phyloP scores from a whole-genome alignment of 2,797 vertebrate genomes.

The Artibeus jamaicensis region DNA sequence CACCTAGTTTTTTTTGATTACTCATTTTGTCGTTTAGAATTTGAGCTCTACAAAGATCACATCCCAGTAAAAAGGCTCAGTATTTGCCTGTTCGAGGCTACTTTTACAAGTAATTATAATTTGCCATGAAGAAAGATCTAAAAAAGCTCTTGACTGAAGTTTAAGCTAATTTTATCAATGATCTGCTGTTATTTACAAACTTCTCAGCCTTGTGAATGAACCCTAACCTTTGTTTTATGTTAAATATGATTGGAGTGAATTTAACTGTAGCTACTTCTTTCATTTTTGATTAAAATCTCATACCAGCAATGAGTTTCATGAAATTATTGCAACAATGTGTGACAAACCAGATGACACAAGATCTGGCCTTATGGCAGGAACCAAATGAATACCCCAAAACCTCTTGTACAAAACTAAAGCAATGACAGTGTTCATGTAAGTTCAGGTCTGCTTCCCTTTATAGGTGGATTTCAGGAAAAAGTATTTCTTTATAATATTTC shows the following conservation, averaged over 20 bases:
- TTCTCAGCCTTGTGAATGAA: background rate
- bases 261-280: background rate
- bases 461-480: background rate
- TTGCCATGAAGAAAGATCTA: slow-evolving; percentile 42
- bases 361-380: background rate
- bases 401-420: slow-evolving; percentile 21
- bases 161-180: slow-evolving; percentile 16
- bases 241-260: background rate
- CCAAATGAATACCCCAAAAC: background rate
- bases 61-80: background rate
- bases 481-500: slow-evolving; percentile 5
- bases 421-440: background rate
- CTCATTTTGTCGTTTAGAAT: slow-evolving; percentile 13
- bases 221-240: background rate
- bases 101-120: slow-evolving; percentile 39
- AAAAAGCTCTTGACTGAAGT: background rate
- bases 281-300: slow-evolving; percentile 35
- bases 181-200: slow-evolving; percentile 14
- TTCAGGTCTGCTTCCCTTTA: background rate
- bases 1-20: background rate
- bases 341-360: background rate
- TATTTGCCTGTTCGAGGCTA: background rate
- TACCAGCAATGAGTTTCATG: background rate
- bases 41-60: slow-evolving; percentile 5
- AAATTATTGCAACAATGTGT: background rate